Evolutionary conservation across 1,140 invertebrate genomes (phyloP).

Genomic region (Scylla paramamosain): DNA sequence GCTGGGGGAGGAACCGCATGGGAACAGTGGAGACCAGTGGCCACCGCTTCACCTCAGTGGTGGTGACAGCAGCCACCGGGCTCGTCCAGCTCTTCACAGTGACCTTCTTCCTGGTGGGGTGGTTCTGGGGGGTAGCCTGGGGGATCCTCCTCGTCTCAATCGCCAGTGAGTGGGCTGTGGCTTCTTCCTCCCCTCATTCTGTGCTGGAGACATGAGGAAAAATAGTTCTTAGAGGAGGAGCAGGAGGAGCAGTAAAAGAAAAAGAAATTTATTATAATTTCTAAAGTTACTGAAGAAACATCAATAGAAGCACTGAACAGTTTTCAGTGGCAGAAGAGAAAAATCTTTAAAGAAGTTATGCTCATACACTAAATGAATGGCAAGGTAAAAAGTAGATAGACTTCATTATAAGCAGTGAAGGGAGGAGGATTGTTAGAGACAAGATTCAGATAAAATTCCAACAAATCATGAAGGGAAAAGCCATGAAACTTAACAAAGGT

Average conservation of each 20-base stretch:
- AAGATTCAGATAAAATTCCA: background rate
- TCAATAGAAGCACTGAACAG: background rate
- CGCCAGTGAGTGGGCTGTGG: conserved; percentile 78
- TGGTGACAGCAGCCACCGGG: conserved; percentile 82
- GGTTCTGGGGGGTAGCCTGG: conserved; percentile 84
- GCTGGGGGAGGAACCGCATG: conserved; percentile 74
- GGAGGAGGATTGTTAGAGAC: background rate
- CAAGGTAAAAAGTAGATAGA: background rate
- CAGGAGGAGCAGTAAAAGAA: background rate
- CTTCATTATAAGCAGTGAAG: background rate
- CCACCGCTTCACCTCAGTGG: conserved; percentile 70
- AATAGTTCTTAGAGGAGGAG: background rate
- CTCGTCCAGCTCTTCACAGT: conserved; percentile 82
- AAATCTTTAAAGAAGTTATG: background rate
- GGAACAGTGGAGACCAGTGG: conserved; percentile 69
- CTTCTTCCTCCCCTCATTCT: background rate
- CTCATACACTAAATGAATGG: background rate
- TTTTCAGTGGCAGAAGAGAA: background rate
- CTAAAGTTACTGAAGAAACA: background rate
- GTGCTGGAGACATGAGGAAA: conserved; percentile 29
- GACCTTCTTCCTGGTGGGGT: conserved; percentile 83
- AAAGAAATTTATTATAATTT: background rate
- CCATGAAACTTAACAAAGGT: background rate
- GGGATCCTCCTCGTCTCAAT: conserved; percentile 82
- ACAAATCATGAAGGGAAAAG: background rate